Conservation (phyloP, 2,888 invertebrate species). For the Parelbella ahira region DNA sequence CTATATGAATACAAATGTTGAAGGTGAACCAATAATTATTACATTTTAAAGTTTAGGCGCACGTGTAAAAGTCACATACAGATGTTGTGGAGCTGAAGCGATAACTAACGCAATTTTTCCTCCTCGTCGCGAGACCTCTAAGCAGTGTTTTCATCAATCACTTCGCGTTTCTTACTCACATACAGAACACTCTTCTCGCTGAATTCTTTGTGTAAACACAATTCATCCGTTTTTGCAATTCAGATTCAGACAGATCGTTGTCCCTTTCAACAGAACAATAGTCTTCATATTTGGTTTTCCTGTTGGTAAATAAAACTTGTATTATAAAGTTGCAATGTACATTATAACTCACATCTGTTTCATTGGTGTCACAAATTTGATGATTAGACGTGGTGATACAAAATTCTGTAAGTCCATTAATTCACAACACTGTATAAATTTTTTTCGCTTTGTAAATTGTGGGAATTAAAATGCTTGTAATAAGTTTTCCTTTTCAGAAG, state of each 20-base stretch:
- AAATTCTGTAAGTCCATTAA: too few relatives aligned
- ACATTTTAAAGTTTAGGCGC: too few relatives aligned
- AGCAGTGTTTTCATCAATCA: conserved; percentile 45
- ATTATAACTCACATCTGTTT: too few relatives aligned
- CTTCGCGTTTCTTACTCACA: conserved; percentile 28
- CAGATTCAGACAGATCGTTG: conserved; percentile 24
- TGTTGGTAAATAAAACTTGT: conserved; percentile 2
- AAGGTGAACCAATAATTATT: too few relatives aligned
- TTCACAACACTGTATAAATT: too few relatives aligned
- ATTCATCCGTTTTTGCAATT: conserved; percentile 30
- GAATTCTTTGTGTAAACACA: conserved; percentile 38
- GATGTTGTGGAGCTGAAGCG: neutral
- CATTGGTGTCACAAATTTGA: too few relatives aligned
- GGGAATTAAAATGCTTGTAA: too few relatives aligned
- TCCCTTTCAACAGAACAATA: conserved; percentile 22
- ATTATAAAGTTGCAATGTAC: too few relatives aligned
- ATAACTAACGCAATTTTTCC: conserved; percentile 15
- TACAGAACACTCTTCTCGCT: conserved; percentile 23
- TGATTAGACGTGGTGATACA: too few relatives aligned
- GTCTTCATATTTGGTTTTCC: conserved; percentile 15
- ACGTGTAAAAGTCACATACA: conserved; percentile 12
- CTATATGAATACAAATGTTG: too few relatives aligned
- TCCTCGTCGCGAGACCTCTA: conserved; percentile 26
- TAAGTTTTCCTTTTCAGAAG: too few relatives aligned
- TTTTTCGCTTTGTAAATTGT: too few relatives aligned